Evolutionary conservation across 2,888 invertebrate genomes (phyloP).

Genomic region (Melipona bicolor): DNA sequence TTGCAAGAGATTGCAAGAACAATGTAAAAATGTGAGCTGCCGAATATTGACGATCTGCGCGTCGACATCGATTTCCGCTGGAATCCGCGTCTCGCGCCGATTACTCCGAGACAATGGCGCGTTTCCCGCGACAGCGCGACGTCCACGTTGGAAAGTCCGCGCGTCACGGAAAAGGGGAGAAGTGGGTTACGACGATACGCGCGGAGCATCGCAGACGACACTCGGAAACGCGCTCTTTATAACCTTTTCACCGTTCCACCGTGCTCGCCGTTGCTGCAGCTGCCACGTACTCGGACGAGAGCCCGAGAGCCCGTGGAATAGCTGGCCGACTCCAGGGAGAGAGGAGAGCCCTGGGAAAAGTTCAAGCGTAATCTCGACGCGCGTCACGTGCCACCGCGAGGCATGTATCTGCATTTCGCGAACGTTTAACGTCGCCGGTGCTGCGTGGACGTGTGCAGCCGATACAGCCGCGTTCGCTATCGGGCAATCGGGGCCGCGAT

Average conservation of each 20-base stretch:
- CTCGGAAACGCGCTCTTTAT: conserved; percentile 14
- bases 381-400: conserved; percentile 33
- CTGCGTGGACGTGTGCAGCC: not conserved
- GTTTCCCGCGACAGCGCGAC: conserved; percentile 43
- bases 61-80: conserved; percentile 8
- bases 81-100: conserved; percentile 45
- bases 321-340: not conserved
- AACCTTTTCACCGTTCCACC: conserved; percentile 6
- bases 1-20: too few species aligned
- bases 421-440: conserved; percentile 12
- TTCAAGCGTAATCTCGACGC: conserved; percentile 47
- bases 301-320: not conserved
- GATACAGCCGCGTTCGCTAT: not conserved
- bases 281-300: not conserved
- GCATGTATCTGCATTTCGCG: conserved; percentile 27
- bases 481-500: conserved; percentile 4
- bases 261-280: not conserved
- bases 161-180: not conserved
- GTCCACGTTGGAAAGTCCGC: not conserved
- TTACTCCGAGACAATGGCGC: conserved; percentile 67
- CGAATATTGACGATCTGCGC: not conserved
- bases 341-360: conserved; percentile 26
- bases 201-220: not conserved
- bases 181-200: not conserved
- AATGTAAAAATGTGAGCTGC: too few species aligned